Conservation (phyloP, 2,888 invertebrate genomes). For the Mantis religiosa region DNA sequence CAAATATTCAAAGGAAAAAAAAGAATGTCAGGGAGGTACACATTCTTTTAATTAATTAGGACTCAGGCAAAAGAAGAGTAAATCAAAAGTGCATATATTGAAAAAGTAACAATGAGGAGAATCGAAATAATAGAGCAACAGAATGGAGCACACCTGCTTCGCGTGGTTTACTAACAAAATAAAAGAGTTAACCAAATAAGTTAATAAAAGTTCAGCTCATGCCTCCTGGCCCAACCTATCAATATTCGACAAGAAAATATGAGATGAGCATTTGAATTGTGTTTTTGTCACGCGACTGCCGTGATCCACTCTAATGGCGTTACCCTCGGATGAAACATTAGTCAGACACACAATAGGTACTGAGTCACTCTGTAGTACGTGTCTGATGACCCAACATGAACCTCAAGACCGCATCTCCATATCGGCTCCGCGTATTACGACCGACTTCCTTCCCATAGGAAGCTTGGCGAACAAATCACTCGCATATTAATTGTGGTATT, state of each 20-base stretch:
- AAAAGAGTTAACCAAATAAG: background rate
- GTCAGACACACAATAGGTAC: background rate
- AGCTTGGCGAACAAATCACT: background rate
- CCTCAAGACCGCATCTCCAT: background rate
- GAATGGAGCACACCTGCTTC: too few species aligned
- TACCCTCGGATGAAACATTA: background rate
- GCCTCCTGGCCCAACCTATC: background rate
- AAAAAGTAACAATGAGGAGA: too few species aligned
- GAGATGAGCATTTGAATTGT: background rate
- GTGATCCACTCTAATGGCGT: background rate
- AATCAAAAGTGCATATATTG: too few species aligned
- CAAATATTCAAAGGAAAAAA: too few species aligned
- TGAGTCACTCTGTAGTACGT: background rate
- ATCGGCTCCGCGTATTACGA: background rate
- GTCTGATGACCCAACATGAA: background rate
- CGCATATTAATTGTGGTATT: background rate
- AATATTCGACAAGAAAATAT: background rate
- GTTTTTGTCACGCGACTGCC: background rate
- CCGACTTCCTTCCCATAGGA: background rate
- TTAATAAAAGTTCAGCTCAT: background rate
- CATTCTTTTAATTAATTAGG: too few species aligned
- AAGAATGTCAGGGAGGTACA: too few species aligned
- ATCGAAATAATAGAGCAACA: too few species aligned
- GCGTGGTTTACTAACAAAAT: too few species aligned
- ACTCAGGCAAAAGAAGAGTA: too few species aligned